A percentile compares a stretch with the other conserved stretches of the same genome.
Evolutionary conservation across 2,797 vertebrate species (phyloP).

Genomic region (Silurus aristotelis): DNA sequence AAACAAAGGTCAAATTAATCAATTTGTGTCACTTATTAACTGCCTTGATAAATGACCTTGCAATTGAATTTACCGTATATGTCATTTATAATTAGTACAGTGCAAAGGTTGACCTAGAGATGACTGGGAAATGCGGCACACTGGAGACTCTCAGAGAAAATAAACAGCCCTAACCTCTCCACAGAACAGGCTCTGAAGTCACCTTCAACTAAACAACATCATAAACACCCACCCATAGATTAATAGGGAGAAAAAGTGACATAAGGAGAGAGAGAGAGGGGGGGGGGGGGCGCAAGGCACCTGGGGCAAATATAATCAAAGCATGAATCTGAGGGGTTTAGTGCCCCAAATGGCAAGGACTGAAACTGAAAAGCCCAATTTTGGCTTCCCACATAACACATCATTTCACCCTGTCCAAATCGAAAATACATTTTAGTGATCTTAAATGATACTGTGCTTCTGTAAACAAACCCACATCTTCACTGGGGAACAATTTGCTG

Average conservation of each 20-base stretch:
- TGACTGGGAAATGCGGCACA: conserved; percentile 13
- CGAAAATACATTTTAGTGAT: conserved; percentile 5
- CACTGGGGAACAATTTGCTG: background rate
- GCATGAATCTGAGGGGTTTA: conserved; percentile 59
- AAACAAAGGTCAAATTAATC: conserved; percentile 11
- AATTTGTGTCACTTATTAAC: conserved; percentile 27
- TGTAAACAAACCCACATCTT: background rate
- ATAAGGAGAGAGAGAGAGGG: background rate
- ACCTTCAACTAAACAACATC: conserved; percentile 57
- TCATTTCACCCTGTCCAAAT: conserved; percentile 60
- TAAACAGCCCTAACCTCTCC: background rate
- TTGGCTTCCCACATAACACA: conserved; percentile 49
- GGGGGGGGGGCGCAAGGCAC: background rate
- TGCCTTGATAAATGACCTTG: conserved; percentile 28
- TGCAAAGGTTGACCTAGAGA: conserved; percentile 18
- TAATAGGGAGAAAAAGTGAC: conserved; percentile 50
- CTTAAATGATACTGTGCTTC: conserved; percentile 23
- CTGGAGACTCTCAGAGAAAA: conserved; percentile 2
- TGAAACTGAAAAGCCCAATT: conserved; percentile 58
- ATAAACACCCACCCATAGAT: conserved; percentile 52
- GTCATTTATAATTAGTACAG: conserved; percentile 36
- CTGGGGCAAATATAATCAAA: conserved; percentile 64
- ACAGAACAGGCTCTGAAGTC: conserved; percentile 51
- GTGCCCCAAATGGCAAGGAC: conserved; percentile 44
- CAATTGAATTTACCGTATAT: background rate